Evolutionary conservation across 2,113 vertebrate species (phyloP).

Genomic region (Etheostoma cragini): DNA sequence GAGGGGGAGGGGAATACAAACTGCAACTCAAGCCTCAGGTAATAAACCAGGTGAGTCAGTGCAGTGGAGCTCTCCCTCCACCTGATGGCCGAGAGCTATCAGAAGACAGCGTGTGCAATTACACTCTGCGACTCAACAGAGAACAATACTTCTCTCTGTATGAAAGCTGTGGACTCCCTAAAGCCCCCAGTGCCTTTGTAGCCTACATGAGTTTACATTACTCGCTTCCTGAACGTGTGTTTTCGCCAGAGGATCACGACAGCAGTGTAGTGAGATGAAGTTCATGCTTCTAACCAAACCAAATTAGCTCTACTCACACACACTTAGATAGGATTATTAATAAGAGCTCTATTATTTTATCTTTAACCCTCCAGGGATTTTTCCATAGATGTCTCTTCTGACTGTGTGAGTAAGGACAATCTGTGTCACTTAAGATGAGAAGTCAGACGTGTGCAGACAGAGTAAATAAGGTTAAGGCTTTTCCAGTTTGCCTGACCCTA

Average conservation of each 20-base stretch:
- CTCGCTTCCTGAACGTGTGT: constrained; percentile 47
- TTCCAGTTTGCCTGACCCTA: constrained; percentile 37
- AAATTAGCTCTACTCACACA: constrained; percentile 21
- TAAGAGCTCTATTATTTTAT: constrained; percentile 32
- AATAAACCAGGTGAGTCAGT: constrained; percentile 70
- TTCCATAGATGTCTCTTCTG: constrained; percentile 1
- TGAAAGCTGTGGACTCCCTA: not conserved
- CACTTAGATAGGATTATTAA: constrained; percentile 34
- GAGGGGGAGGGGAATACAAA: constrained; percentile 52
- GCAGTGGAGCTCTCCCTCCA: constrained; percentile 68
- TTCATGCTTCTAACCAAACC: constrained; percentile 29
- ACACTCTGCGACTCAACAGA: not conserved
- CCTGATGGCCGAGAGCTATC: constrained; percentile 66
- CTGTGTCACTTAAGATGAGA: constrained; percentile 35
- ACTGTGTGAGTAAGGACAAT: constrained; percentile 17
- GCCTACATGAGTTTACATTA: constrained; percentile 31
- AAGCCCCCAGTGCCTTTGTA: constrained; percentile 12
- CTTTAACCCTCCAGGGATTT: constrained; percentile 37
- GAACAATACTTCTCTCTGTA: constrained; percentile 36
- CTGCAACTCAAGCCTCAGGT: constrained; percentile 66
- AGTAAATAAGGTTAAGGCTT: constrained; percentile 50
- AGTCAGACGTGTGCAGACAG: constrained; percentile 19
- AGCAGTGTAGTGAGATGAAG: constrained; percentile 10
- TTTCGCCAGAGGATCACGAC: constrained; percentile 27
- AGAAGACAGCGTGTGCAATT: constrained; percentile 18